Evolutionary conservation across 2,113 vertebrate species (phyloP).

Genomic region (Holacanthus passer): DNA sequence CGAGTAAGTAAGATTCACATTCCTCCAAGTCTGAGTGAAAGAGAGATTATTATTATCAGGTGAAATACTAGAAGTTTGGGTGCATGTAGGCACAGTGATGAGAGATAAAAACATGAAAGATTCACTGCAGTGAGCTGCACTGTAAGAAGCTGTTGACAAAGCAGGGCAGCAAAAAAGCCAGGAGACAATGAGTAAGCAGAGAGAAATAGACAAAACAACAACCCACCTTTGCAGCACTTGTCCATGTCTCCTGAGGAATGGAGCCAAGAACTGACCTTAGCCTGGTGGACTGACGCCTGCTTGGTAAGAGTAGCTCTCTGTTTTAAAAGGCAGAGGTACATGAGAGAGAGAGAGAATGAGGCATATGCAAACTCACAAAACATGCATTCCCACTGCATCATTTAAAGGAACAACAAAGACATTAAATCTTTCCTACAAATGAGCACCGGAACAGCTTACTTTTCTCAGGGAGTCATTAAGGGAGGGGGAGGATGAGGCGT

Average conservation of each 20-base stretch:
- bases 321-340: background rate
- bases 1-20: slow-evolving; percentile 89
- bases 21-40: slow-evolving; percentile 87
- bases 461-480: slow-evolving; percentile 83
- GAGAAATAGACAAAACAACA: background rate
- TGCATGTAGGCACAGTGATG: background rate
- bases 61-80: background rate
- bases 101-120: slow-evolving; percentile 1
- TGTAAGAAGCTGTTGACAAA: background rate
- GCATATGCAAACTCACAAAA: background rate
- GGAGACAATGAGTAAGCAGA: background rate
- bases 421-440: background rate
- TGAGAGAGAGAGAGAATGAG: background rate
- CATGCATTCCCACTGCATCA: background rate
- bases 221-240: slow-evolving; percentile 92
- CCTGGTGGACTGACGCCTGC: slow-evolving; percentile 88
- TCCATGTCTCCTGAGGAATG: slow-evolving; percentile 95
- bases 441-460: slow-evolving; percentile 75
- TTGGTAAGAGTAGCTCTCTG: slow-evolving; percentile 87
- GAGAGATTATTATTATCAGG: slow-evolving; percentile 21
- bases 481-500: slow-evolving; percentile 77
- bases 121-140: background rate
- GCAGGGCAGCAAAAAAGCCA: background rate
- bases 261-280: slow-evolving; percentile 89
- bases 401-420: background rate